Percentiles rank a stretch among this genome's conserved stretches.
These are phyloP conservation scores for Drosophila miranda DNA, from an alignment of 1,140 invertebrate species.

Conservation along the genomic window DNA sequence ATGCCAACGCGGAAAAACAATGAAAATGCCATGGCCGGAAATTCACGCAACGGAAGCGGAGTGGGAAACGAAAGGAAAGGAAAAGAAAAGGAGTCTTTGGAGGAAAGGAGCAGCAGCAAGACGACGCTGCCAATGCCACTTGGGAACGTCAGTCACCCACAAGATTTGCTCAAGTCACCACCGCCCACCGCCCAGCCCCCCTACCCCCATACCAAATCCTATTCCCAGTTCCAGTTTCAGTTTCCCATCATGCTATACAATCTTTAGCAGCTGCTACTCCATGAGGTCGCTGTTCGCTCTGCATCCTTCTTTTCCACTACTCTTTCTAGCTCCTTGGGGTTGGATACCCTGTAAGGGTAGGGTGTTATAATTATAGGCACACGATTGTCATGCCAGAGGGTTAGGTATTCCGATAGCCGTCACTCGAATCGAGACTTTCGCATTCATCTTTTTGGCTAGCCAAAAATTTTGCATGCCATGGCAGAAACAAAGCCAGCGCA, in stretches of 20 bases:
- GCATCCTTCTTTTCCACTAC: slow-evolving; percentile 14
- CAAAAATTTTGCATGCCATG: slow-evolving; percentile 46
- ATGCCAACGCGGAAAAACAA: slow-evolving; percentile 52
- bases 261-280: slow-evolving; percentile 41
- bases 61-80: slow-evolving; percentile 3
- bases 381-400: too few relatives aligned
- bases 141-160: slow-evolving; percentile 58
- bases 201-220: slow-evolving; percentile 5
- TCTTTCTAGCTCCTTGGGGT: neutral
- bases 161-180: slow-evolving; percentile 24
- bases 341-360: slow-evolving; percentile 5
- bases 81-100: too few relatives aligned
- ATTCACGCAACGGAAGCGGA: slow-evolving; percentile 60
- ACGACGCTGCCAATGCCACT: slow-evolving; percentile 50
- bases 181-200: neutral
- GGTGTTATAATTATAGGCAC: too few relatives aligned
- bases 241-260: slow-evolving; percentile 8
- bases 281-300: slow-evolving; percentile 14
- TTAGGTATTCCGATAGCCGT: too few relatives aligned
- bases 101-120: slow-evolving; percentile 15
- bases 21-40: slow-evolving; percentile 60
- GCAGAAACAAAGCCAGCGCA: slow-evolving; percentile 61
- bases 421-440: neutral
- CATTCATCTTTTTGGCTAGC: slow-evolving; percentile 13
- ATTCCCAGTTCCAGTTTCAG: too few relatives aligned